These are phyloP conservation scores for Empis livida DNA, from an alignment of 2,888 invertebrate species.

Conservation along the genomic window DNA sequence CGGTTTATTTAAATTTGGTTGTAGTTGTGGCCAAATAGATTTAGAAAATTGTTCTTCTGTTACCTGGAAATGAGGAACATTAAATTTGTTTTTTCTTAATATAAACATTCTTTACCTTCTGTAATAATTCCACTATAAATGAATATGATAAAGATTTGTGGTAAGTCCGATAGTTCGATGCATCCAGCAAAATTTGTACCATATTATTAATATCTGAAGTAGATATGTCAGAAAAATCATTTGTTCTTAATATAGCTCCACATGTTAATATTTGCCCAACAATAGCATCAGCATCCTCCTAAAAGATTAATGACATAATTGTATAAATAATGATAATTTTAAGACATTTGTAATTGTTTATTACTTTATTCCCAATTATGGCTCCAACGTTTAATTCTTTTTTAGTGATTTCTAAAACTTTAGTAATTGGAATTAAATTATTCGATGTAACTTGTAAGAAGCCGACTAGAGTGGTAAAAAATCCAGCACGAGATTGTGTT, in stretches of 20 bases:
- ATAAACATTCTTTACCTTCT: constrained; percentile 33
- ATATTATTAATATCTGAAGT: constrained; percentile 39
- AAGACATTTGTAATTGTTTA: neutral
- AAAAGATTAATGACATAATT: constrained; percentile 14
- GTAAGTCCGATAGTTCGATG: constrained; percentile 20
- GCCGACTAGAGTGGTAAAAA: constrained; percentile 53
- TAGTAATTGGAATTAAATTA: constrained; percentile 12
- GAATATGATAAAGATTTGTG: constrained; percentile 38
- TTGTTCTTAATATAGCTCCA: constrained; percentile 55
- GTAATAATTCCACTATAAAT: constrained; percentile 47
- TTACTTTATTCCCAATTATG: constrained; percentile 20
- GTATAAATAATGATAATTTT: neutral
- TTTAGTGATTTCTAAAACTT: constrained; percentile 46
- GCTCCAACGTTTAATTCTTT: constrained; percentile 48
- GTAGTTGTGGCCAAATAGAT: constrained; percentile 47
- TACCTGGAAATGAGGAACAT: constrained; percentile 31
- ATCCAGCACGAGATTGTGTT: constrained; percentile 49
- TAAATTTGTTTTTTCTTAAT: neutral
- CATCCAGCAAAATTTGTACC: constrained; percentile 29
- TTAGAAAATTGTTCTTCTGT: constrained; percentile 41
- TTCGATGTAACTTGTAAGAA: constrained; percentile 31
- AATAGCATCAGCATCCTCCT: constrained; percentile 64
- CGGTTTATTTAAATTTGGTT: constrained; percentile 46
- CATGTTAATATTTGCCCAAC: constrained; percentile 58
- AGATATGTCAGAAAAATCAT: constrained; percentile 39